A percentile compares a stretch with the other conserved stretches of the same genome.
phyloP scores from a whole-genome alignment of 2,113 vertebrate species.

The Tyrannus savana region DNA sequence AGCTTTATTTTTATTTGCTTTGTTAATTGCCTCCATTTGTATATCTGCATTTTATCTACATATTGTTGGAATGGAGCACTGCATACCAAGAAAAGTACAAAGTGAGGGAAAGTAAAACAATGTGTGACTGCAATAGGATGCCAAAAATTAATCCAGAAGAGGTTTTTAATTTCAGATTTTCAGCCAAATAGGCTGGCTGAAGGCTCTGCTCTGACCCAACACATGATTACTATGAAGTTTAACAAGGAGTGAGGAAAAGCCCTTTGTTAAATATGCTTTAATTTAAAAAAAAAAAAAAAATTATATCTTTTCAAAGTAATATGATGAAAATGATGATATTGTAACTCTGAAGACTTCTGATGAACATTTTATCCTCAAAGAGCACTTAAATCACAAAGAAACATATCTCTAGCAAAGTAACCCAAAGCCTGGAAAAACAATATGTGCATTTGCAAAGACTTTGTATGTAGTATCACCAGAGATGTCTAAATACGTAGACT shows the following conservation, averaged over 20 bases:
- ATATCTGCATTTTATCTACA: not conserved
- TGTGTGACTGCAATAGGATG: not conserved
- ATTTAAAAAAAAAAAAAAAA: no score
- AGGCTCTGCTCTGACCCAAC: not conserved
- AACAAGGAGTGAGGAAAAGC: not conserved
- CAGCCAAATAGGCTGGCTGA: not conserved
- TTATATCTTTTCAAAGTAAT: not conserved
- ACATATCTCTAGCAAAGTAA: not conserved
- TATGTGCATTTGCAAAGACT: not conserved
- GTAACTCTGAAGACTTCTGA: constrained; percentile 25
- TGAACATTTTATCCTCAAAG: constrained; percentile 50
- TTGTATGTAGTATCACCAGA: constrained; percentile 2
- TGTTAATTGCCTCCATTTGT: not conserved
- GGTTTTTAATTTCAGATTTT: not conserved
- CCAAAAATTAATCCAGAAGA: not conserved
- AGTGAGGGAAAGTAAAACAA: not conserved
- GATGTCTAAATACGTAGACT: not conserved
- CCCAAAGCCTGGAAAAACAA: constrained; percentile 20
- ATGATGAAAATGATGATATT: not conserved
- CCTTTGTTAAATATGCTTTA: not conserved
- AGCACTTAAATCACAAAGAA: constrained; percentile 34
- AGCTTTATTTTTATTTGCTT: not conserved
- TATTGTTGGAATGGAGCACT: not conserved
- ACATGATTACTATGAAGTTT: not conserved
- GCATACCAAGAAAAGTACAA: not conserved